Base-by-base conservation (phyloP, 2,113 vertebrate species). In the Lasiurus borealis region DNA sequence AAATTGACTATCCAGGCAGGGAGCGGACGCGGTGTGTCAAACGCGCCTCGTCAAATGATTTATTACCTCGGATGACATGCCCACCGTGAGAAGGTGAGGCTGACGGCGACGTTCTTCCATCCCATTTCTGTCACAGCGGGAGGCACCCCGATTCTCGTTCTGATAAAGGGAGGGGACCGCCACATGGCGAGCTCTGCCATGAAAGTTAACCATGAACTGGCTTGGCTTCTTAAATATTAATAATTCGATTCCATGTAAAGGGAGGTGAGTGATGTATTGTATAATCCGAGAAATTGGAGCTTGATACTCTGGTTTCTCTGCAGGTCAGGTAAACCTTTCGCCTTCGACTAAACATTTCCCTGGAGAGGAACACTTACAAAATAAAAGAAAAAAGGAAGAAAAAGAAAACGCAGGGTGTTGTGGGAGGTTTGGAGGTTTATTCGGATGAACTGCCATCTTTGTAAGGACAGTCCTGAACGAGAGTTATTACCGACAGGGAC, bases 191-290 rank as follows among this genome's bases (percentile, higher is more conserved):
- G 46, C n/a, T 73, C 11, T 73, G 23, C 23, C 90, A 78, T 81
- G 64, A 57, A 91, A 90, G 36, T 82, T 71, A 93, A 84, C 90
- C 78, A 52, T 54, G 23, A 88, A 88, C 92, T 57, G 48, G 36
- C 18, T 85, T 89, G 77, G 15, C 72, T 94, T 93, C 57, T 97
- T 91, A 96, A 96, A 73, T 93, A 91, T 96, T 91, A 96, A 90
- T 77, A 73, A 75, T 50, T 44, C 59, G 92, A 59, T 96, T n/a
- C 66, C 25, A 66, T 68, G 46, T 52, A 78, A 88, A 77, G 54
- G 25, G 8, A n/a, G 66, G 27, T 84, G 76, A 91, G 73, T 62
- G 93, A 82, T 44, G 12, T 23, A 87, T 5, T 64, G 2, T 71
- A n/a, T 62, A 94, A 89, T 90, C 69, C 27, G 72, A 68, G 44